Conservation (phyloP, 2,888 invertebrate species). For the Platycheirus albimanus region DNA sequence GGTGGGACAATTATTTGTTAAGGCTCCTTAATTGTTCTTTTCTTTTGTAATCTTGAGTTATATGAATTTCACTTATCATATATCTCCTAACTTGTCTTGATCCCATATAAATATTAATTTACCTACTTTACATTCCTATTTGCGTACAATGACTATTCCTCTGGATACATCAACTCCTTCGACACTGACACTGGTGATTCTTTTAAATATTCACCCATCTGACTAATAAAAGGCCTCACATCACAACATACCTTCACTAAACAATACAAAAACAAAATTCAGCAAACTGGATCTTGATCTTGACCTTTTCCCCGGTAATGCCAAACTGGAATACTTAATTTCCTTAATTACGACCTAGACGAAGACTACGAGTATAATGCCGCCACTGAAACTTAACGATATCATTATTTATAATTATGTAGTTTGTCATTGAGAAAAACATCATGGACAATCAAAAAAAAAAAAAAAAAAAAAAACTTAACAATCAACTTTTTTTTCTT, state of each 20-base stretch:
- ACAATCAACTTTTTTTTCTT: conserved; percentile 39
- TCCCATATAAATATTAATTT: too few species aligned
- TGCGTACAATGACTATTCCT: conserved; percentile 14
- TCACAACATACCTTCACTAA: too few species aligned
- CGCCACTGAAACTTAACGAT: conserved; percentile 51
- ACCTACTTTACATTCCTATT: neutral
- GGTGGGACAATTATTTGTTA: too few species aligned
- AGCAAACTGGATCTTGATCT: conserved; percentile 39
- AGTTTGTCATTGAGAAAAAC: conserved; percentile 66
- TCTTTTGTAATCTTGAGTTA: too few species aligned
- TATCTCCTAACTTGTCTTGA: too few species aligned
- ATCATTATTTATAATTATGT: conserved; percentile 69
- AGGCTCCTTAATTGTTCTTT: too few species aligned
- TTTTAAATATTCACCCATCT: conserved; percentile 20
- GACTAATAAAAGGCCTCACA: conserved; percentile 4
- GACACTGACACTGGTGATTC: neutral
- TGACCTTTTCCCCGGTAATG: conserved; percentile 56
- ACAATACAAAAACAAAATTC: neutral
- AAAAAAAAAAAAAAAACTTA: conserved; percentile 17
- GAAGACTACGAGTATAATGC: conserved; percentile 1
- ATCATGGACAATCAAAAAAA: conserved; percentile 14
- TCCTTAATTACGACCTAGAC: conserved; percentile 39
- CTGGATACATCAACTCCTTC: neutral
- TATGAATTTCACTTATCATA: too few species aligned
- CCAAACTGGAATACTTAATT: conserved; percentile 8